Evolutionary conservation across 2,888 invertebrate genomes (phyloP).

Genomic region (Eurytoma californica): DNA sequence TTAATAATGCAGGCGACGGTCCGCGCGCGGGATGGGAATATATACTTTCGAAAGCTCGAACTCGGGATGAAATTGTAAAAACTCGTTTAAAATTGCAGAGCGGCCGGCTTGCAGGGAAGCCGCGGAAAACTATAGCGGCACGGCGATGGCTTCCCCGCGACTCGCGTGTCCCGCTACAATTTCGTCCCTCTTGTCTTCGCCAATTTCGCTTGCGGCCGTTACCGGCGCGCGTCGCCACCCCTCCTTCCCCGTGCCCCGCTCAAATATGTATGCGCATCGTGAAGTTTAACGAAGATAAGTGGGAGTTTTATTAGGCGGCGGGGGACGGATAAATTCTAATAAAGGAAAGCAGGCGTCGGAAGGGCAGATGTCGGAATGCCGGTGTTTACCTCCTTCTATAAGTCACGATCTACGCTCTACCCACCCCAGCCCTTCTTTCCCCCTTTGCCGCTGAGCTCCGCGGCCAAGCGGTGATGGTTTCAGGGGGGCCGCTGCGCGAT

Average conservation of each 20-base stretch:
- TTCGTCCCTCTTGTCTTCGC: background rate
- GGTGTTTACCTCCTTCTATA: slow-evolving; percentile 17
- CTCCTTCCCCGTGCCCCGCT: no score
- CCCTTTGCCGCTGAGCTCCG: no score
- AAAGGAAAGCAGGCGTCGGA: slow-evolving; percentile 31
- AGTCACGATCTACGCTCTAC: background rate
- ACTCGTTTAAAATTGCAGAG: slow-evolving; percentile 43
- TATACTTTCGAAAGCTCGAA: slow-evolving; percentile 7
- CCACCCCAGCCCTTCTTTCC: background rate
- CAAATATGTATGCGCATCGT: background rate
- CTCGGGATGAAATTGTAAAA: slow-evolving; percentile 45
- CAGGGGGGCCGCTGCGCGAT: slow-evolving; percentile 13
- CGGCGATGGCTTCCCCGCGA: slow-evolving; percentile 25
- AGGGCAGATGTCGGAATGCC: slow-evolving; percentile 47
- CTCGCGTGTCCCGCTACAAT: background rate
- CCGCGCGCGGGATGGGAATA: background rate
- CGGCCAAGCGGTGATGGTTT: slow-evolving; percentile 23
- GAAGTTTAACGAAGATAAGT: slow-evolving; percentile 46
- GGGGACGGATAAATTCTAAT: slow-evolving; percentile 53
- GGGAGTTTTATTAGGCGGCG: slow-evolving; percentile 32
- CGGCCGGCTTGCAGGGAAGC: slow-evolving; percentile 17
- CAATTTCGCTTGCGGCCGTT: no score
- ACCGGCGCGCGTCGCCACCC: no score
- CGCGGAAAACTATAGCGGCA: background rate
- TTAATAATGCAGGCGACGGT: slow-evolving; percentile 52